Base-by-base conservation (phyloP, 2,888 invertebrate species). In the Chrysotoxum bicinctum region DNA sequence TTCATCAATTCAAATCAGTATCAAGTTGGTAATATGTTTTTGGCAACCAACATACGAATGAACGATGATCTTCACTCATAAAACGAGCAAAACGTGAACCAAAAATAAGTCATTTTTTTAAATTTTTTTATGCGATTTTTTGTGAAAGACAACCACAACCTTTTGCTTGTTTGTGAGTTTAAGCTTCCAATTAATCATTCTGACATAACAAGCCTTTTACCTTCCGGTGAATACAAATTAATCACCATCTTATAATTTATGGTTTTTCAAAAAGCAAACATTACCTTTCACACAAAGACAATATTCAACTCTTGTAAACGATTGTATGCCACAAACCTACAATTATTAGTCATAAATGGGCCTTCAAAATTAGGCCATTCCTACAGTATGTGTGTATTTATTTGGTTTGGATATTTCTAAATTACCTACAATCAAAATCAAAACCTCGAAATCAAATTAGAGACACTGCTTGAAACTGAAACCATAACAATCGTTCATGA, bases 151-250 rank as follows among this genome's bases (percentile, higher is more conserved):
- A 43, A 43, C n/a, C 8, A 23, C 19, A 19, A 4, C 26, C 30
- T 40, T 76, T 50, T 50, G 14, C 21, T 14, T 45, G 30, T 60
- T 32, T 35, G 10, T 60, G 0, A 21, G 23, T 23, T 74, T 43
- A 12, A 14, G 48, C 52, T 43, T 35, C 8, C n/a, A 68, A 76
- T 80, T 52, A 69, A 70, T 83, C 79, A 79, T 35, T 64, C 64
- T 54, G 78, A 74, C 74, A 56, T 78, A 78, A 68, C 58, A 73
- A 68, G 52, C 23, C 37, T 68, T 40, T 83, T 43, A 69, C 72
- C 43, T 74, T 74, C 50, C 56, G 56, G 58, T 69, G 19, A 68
- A 62, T 40, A 50, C 8, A 79, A 73, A 69, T 83, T 48, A 79
- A 83, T 69, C 32, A 16, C 19, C 40, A n/a, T 21, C 35, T 21